phyloP scores from a whole-genome alignment of 2,888 invertebrate genomes.

The Endomychus coccineus region DNA sequence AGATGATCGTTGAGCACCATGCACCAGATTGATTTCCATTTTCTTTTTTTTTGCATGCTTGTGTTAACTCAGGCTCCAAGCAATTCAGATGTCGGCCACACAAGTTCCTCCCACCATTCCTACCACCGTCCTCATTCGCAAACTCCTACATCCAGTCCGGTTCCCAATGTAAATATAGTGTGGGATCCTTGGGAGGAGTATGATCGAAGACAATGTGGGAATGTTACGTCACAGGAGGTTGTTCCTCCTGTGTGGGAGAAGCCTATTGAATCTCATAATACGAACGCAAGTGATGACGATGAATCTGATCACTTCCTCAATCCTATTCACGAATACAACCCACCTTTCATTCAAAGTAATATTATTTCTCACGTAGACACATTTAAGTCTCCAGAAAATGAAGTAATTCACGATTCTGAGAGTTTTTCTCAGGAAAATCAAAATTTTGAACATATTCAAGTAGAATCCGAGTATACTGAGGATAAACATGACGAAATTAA shows the following conservation, averaged over 20 bases:
- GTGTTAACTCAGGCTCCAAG: constrained; percentile 35
- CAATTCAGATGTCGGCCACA: constrained; percentile 27
- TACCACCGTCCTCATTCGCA: neutral
- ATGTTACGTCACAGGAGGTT: neutral
- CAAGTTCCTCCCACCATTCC: constrained; percentile 17
- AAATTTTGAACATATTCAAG: too few species aligned
- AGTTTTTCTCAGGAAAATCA: too few species aligned
- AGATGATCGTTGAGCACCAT: neutral
- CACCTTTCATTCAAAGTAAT: too few species aligned
- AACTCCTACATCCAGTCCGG: constrained; percentile 4
- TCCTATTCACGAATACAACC: too few species aligned
- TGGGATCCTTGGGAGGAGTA: constrained; percentile 73
- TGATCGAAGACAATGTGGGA: constrained; percentile 33
- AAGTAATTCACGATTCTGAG: too few species aligned
- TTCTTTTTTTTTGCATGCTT: constrained; percentile 41
- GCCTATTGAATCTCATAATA: constrained; percentile 38
- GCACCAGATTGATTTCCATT: constrained; percentile 30
- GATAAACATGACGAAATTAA: too few species aligned
- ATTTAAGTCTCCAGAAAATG: too few species aligned
- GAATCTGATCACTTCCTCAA: too few species aligned
- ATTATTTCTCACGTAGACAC: too few species aligned
- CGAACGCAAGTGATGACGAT: constrained; percentile 34
- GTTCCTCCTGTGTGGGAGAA: too few species aligned
- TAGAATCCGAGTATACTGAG: too few species aligned
- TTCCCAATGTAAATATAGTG: constrained; percentile 37